phyloP scores from a whole-genome alignment of 1,140 invertebrate species.

The Brachystomella parvula region DNA sequence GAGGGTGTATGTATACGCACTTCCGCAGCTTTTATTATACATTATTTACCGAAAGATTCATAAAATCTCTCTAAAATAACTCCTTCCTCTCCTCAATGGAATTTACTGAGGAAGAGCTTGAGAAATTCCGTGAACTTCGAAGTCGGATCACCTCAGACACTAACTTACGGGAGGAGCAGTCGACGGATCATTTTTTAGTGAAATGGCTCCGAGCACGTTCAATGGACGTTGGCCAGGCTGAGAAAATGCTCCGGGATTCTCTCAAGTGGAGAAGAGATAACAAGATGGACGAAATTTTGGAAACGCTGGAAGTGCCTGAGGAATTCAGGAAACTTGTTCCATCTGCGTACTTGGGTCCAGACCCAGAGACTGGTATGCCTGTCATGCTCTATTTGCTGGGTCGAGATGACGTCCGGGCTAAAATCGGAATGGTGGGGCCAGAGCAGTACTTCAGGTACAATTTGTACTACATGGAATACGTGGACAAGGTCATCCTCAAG shows the following conservation, averaged over 20 bases:
- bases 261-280: constrained; percentile 17
- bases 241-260: constrained; percentile 14
- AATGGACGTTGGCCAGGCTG: constrained; percentile 12
- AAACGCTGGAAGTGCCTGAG: neutral
- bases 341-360: neutral
- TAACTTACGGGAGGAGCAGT: neutral
- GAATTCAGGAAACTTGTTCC: neutral
- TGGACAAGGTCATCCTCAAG: neutral
- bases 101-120: no score
- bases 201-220: constrained; percentile 19
- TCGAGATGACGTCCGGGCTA: neutral
- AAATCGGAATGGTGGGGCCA: neutral
- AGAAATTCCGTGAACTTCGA: no score
- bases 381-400: constrained; percentile 3
- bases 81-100: no score
- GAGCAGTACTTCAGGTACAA: neutral
- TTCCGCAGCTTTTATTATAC: no score
- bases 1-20: no score
- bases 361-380: neutral
- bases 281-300: constrained; percentile 3
- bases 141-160: no score
- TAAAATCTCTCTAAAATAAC: no score
- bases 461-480: neutral
- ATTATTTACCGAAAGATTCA: no score
- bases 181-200: constrained; percentile 2